Percentiles rank a stretch among this genome's conserved stretches.
Evolutionary conservation across 2,113 vertebrate species (phyloP).

Genomic region (Clarias batrachus): DNA sequence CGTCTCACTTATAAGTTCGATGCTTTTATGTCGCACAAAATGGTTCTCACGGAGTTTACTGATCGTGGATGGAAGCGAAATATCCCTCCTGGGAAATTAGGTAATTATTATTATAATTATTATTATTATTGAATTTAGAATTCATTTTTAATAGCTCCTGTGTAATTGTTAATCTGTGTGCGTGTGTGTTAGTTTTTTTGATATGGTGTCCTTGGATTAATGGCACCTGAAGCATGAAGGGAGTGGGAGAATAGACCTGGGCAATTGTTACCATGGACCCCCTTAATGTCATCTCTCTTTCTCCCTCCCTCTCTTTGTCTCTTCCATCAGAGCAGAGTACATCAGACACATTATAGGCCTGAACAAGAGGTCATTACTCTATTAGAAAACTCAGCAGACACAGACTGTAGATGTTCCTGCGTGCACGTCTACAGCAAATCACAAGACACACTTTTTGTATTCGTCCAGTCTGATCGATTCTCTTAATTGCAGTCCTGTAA

Average conservation of each 20-base stretch:
- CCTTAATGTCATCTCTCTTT: not conserved
- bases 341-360: not conserved
- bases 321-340: not conserved
- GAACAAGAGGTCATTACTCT: not conserved
- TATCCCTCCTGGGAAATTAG: no score
- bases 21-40: no score
- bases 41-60: no score
- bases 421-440: not conserved
- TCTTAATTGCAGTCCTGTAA: not conserved
- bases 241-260: slow-evolving; percentile 11
- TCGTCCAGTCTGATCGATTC: not conserved
- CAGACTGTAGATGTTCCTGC: not conserved
- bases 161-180: not conserved
- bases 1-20: no score
- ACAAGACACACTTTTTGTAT: no score
- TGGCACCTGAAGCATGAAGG: not conserved
- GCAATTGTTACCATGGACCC: slow-evolving; percentile 23
- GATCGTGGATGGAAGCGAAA: no score
- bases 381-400: not conserved
- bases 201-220: slow-evolving; percentile 12
- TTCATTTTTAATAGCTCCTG: not conserved
- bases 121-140: no score
- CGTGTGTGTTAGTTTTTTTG: not conserved
- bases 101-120: no score
- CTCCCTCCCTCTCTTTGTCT: not conserved